Evolutionary conservation across 2,888 invertebrate genomes (phyloP).

Genomic region (Itoplectis maculator): DNA sequence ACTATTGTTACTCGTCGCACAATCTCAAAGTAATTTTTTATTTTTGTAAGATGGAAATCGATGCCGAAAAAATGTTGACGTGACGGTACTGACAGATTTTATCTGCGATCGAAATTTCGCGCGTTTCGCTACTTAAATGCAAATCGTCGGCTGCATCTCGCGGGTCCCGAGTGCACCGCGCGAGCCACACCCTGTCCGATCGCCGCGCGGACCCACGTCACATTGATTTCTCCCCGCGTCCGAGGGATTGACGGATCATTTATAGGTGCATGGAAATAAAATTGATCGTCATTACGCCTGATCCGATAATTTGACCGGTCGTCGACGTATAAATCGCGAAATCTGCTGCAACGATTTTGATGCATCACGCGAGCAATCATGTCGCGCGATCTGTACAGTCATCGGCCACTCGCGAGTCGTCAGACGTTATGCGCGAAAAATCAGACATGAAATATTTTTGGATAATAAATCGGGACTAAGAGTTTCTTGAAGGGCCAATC

Average conservation of each 20-base stretch:
- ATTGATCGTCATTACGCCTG: conserved; percentile 53
- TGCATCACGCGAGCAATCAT: conserved; percentile 54
- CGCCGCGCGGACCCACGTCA: conserved; percentile 41
- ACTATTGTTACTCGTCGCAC: too few relatives aligned
- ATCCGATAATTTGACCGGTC: conserved; percentile 59
- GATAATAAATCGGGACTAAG: not conserved
- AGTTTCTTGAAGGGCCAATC: not conserved
- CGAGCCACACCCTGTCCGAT: conserved; percentile 23
- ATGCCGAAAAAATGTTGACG: not conserved
- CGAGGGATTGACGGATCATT: conserved; percentile 28
- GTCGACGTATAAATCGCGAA: conserved; percentile 30
- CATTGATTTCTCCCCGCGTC: conserved; percentile 14
- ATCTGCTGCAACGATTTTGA: conserved; percentile 41
- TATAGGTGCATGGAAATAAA: conserved; percentile 32
- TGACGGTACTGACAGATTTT: not conserved
- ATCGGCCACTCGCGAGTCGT: not conserved
- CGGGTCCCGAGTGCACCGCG: conserved; percentile 13
- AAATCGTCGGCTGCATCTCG: conserved; percentile 33
- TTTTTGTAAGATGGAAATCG: not conserved
- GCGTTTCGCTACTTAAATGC: conserved; percentile 36
- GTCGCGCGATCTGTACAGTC: not conserved
- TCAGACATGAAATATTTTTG: not conserved
- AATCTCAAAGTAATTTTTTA: not conserved
- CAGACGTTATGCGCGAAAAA: not conserved
- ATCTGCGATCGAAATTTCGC: conserved; percentile 13